Conservation (phyloP, 2,888 invertebrate genomes). For the Nemotelus pantherinus region DNA sequence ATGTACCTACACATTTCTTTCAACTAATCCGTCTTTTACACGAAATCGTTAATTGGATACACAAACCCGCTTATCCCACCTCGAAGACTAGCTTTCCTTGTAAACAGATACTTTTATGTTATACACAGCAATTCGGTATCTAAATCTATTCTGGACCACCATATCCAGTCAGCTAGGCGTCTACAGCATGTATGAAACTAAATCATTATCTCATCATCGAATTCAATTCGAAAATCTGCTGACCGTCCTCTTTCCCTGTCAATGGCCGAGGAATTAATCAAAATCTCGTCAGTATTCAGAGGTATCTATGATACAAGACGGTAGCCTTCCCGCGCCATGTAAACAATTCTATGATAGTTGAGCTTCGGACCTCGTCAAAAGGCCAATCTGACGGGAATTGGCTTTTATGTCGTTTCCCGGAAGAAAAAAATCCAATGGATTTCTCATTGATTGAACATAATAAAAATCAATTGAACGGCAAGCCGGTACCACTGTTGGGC, state of each 20-base stretch:
- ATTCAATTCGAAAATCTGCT: constrained; percentile 9
- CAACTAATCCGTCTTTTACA: constrained; percentile 18
- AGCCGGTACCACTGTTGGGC: not conserved
- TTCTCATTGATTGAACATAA: constrained; percentile 42
- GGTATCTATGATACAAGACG: constrained; percentile 20
- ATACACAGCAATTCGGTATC: not conserved
- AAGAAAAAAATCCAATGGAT: constrained; percentile 5
- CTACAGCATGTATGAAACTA: constrained; percentile 10
- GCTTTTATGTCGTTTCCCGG: constrained; percentile 1
- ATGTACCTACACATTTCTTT: not conserved
- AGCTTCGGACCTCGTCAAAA: not conserved
- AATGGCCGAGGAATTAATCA: constrained; percentile 33
- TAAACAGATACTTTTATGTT: constrained; percentile 20
- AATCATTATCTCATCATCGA: constrained; percentile 40
- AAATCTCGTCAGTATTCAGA: constrained; percentile 11
- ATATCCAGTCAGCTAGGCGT: not conserved
- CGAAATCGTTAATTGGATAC: constrained; percentile 21
- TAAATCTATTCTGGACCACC: not conserved
- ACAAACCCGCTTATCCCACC: constrained; percentile 20
- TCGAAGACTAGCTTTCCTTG: constrained; percentile 9
- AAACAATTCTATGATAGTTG: constrained; percentile 33
- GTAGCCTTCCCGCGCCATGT: constrained; percentile 28
- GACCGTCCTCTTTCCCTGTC: constrained; percentile 23
- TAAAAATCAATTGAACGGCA: constrained; percentile 40
- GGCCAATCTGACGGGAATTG: not conserved